These are phyloP conservation scores for Lasiurus borealis DNA, from an alignment of 2,113 vertebrate genomes.

Conservation along the genomic window DNA sequence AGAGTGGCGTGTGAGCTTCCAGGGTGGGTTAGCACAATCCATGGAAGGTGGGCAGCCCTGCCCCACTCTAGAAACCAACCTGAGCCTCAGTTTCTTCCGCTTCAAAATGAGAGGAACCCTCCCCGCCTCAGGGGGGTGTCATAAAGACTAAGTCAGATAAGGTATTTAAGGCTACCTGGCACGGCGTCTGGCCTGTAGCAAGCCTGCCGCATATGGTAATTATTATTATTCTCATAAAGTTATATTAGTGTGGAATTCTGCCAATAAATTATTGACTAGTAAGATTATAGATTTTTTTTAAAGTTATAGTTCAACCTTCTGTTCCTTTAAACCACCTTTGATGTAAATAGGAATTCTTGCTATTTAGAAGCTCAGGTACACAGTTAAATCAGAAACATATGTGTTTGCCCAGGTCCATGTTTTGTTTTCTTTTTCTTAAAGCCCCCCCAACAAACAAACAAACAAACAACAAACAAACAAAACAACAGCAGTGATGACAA, in stretches of 20 bases:
- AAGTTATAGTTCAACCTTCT: conserved; percentile 66
- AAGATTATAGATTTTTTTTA: conserved; percentile 68
- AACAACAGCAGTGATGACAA: not conserved
- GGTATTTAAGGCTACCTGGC: not conserved
- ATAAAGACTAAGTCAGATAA: not conserved
- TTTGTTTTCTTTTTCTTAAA: conserved; percentile 35
- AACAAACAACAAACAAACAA: conserved; percentile 36
- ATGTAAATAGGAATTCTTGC: conserved; percentile 72
- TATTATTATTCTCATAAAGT: conserved; percentile 71
- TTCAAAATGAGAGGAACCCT: not conserved
- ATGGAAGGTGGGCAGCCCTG: not conserved
- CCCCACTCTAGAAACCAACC: not conserved
- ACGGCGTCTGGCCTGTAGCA: not conserved
- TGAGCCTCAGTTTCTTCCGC: not conserved
- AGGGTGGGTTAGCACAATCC: not conserved
- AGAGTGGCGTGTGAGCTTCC: accelerated
- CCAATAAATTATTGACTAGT: conserved; percentile 75
- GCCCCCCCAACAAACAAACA: not conserved
- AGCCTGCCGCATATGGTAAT: conserved; percentile 31
- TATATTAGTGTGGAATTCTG: conserved; percentile 70
- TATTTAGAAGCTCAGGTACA: conserved; percentile 55
- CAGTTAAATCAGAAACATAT: conserved; percentile 77
- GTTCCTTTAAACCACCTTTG: conserved; percentile 74
- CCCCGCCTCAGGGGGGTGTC: not conserved
- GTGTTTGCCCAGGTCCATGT: not conserved